phyloP scores from a whole-genome alignment of 2,113 vertebrate genomes.

The Tetrax tetrax region DNA sequence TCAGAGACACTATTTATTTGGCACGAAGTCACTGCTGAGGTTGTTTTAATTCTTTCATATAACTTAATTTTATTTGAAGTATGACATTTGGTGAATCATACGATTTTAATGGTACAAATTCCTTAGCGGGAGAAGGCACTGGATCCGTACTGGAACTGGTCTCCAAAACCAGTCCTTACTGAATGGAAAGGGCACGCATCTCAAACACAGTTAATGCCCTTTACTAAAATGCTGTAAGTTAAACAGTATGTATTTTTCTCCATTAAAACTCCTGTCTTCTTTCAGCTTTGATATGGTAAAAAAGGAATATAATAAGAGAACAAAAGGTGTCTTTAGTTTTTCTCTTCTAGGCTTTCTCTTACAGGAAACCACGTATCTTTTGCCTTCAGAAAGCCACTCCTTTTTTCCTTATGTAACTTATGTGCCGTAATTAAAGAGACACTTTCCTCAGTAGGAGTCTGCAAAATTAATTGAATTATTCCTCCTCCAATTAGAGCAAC shows the following conservation, averaged over 20 bases:
- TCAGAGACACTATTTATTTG: neutral
- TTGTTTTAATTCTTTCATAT: neutral
- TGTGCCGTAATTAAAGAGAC: neutral
- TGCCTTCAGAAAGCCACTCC: neutral
- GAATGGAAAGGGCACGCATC: rapidly evolving
- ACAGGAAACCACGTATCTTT: neutral
- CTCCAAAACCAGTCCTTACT: neutral
- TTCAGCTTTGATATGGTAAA: neutral
- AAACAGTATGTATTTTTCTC: neutral
- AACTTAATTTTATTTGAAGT: neutral
- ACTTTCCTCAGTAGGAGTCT: neutral
- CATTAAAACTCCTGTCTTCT: neutral
- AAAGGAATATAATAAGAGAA: neutral
- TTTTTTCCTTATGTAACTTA: neutral
- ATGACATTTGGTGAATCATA: neutral
- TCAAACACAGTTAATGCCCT: neutral
- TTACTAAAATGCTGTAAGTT: neutral
- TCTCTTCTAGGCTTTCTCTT: neutral
- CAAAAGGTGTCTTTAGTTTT: neutral
- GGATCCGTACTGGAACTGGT: neutral
- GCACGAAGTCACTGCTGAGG: neutral
- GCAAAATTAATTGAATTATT: neutral
- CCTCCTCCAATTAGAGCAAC: neutral
- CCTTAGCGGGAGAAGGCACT: neutral
- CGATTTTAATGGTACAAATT: neutral